Conservation (phyloP, 1,140 invertebrate species). For the Eumeta japonica region DNA sequence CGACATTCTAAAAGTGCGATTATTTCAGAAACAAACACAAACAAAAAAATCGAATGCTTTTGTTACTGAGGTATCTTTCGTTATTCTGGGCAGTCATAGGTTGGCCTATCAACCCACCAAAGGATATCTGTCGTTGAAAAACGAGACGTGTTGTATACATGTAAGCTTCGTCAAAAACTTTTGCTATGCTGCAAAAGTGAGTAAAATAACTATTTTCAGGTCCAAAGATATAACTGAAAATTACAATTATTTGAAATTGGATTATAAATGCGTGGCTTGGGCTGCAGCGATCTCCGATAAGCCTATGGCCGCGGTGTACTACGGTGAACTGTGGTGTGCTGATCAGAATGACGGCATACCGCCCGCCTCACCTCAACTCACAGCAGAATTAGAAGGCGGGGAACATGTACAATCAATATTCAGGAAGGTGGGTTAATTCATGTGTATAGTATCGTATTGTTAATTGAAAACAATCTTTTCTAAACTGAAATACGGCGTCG, state of each 20-base stretch:
- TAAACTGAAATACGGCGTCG: background rate
- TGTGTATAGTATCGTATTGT: conserved; percentile 2
- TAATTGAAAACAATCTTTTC: background rate
- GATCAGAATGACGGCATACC: conserved; percentile 27
- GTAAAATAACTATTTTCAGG: no score
- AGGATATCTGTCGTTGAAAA: no score
- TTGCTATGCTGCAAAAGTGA: no score
- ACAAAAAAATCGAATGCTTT: no score
- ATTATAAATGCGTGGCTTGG: conserved; percentile 40
- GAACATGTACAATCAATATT: conserved; percentile 38
- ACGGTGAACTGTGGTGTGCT: conserved; percentile 41
- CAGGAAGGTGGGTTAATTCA: conserved; percentile 39
- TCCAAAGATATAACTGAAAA: conserved; percentile 5
- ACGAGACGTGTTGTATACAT: no score
- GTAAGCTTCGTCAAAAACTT: no score
- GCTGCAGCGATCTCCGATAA: conserved; percentile 34
- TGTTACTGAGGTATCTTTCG: no score
- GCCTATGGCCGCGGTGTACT: conserved; percentile 39
- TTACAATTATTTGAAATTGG: conserved; percentile 29
- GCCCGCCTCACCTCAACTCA: conserved; percentile 28
- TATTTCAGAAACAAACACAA: no score
- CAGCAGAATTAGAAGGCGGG: conserved; percentile 21
- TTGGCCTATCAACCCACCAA: no score
- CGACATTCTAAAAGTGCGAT: no score
- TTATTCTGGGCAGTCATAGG: no score